Percentiles rank a stretch among this genome's conserved stretches.
phyloP scores from a whole-genome alignment of 2,113 vertebrate genomes.

The Pluvialis apricaria region DNA sequence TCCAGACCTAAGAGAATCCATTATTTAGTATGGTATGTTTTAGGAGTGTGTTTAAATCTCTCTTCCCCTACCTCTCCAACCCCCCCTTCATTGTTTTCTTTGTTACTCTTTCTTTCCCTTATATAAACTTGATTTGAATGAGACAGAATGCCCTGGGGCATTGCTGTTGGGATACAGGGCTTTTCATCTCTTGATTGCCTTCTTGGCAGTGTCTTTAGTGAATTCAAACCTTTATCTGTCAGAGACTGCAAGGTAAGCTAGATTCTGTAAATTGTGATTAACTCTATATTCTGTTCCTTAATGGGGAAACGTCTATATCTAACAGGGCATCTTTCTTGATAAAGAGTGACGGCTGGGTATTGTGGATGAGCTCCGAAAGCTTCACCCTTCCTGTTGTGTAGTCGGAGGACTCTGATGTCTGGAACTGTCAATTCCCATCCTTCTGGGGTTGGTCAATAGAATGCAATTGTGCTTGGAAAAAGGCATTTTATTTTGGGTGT shows the following conservation, averaged over 20 bases:
- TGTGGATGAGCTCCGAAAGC: neutral
- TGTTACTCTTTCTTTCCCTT: neutral
- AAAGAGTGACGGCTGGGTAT: neutral
- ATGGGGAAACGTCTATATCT: neutral
- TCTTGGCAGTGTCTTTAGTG: neutral
- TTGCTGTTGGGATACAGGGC: neutral
- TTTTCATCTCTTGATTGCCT: slow-evolving; percentile 19
- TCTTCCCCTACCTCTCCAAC: neutral
- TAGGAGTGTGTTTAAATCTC: neutral
- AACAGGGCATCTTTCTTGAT: neutral
- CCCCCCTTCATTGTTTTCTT: neutral
- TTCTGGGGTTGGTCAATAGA: neutral
- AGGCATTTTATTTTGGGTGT: neutral
- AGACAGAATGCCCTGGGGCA: neutral
- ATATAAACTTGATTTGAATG: neutral
- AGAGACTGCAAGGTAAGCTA: neutral
- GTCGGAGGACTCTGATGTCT: neutral
- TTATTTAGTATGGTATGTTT: neutral
- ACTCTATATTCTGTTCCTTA: neutral
- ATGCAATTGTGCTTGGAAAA: neutral
- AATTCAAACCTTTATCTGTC: slow-evolving; percentile 2
- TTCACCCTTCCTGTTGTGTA: neutral
- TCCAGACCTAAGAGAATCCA: neutral
- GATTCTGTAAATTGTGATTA: neutral
- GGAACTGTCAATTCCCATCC: neutral